Evolutionary conservation across 2,797 vertebrate genomes (phyloP).

Genomic region (Aplochiton taeniatus): DNA sequence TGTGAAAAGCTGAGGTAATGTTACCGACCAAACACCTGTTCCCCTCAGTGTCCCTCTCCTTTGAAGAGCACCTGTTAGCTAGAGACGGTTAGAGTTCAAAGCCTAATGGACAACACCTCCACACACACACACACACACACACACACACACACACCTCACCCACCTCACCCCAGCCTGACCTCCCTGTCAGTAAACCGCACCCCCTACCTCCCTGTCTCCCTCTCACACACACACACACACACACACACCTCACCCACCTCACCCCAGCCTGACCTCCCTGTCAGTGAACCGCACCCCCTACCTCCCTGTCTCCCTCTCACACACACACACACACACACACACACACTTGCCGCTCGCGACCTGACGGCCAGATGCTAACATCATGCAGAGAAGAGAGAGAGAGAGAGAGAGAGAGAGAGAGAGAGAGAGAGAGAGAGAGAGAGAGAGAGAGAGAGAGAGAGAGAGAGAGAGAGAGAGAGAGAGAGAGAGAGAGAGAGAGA

Average conservation of each 20-base stretch:
- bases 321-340: background rate
- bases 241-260: background rate
- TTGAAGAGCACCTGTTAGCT: conserved; percentile 64
- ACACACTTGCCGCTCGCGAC: conserved; percentile 11
- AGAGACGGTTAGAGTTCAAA: conserved; percentile 48
- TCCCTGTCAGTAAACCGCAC: too few species aligned
- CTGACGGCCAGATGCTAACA: conserved; percentile 46
- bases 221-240: conserved; percentile 4
- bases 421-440: conserved; percentile 34
- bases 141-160: too few species aligned
- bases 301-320: too few species aligned
- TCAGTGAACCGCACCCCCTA: too few species aligned
- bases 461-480: conserved; percentile 34
- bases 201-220: too few species aligned
- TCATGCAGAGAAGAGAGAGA: conserved; percentile 33
- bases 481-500: conserved; percentile 34
- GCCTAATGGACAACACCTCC: conserved; percentile 25
- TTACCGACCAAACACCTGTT: conserved; percentile 59
- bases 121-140: conserved; percentile 10
- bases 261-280: background rate
- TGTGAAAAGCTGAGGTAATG: conserved; percentile 53
- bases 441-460: conserved; percentile 34
- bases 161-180: background rate
- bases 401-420: conserved; percentile 34
- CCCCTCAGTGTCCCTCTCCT: conserved; percentile 45